Conservation (phyloP, 2,888 invertebrate species). For the Leucania comma region DNA sequence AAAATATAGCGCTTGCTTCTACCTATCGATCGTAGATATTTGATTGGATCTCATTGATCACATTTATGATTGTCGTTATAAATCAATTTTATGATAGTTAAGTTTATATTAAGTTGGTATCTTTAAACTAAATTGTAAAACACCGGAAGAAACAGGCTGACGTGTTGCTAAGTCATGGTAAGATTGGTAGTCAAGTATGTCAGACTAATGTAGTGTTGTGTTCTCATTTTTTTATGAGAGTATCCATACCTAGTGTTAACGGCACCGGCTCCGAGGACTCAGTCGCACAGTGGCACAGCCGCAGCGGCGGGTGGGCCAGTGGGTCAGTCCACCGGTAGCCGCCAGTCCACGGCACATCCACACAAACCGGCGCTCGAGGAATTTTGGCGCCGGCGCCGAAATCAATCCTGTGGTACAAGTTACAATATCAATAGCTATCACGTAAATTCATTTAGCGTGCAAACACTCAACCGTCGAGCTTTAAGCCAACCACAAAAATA, state of each 20-base stretch:
- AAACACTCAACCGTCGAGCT: neutral
- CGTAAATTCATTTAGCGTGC: neutral
- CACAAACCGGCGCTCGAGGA: constrained; percentile 29
- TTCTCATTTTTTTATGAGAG: constrained; percentile 12
- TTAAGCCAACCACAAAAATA: neutral
- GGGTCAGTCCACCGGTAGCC: constrained; percentile 26
- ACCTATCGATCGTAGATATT: neutral
- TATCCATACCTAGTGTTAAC: constrained; percentile 18
- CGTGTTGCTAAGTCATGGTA: neutral
- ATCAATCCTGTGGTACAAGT: constrained; percentile 24
- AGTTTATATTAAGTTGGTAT: neutral
- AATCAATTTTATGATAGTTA: neutral
- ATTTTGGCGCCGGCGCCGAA: constrained; percentile 59
- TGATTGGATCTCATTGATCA: neutral
- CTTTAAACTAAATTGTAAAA: neutral
- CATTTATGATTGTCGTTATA: neutral
- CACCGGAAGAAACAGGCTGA: neutral
- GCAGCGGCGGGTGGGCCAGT: constrained; percentile 24
- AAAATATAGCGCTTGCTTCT: neutral
- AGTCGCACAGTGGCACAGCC: neutral
- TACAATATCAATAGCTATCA: constrained; percentile 3
- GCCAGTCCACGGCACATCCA: neutral
- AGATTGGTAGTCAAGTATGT: constrained; percentile 9
- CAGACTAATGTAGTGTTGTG: constrained; percentile 3
- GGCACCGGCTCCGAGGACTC: constrained; percentile 2